Conservation (phyloP, 2,888 invertebrate species). For the Eulithis prunata region DNA sequence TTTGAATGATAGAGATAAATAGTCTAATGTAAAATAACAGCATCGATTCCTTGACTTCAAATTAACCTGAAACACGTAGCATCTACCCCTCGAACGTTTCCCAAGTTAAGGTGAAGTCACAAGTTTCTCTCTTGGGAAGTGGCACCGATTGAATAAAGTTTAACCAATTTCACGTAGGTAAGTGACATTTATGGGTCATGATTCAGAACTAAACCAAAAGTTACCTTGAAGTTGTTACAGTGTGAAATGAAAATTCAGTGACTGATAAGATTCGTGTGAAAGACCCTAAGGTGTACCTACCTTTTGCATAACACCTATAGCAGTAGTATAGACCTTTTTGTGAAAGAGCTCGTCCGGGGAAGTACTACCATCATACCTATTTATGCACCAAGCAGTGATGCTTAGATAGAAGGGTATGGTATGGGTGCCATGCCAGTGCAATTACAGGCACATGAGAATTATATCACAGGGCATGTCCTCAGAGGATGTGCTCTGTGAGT, state of each 20-base stretch:
- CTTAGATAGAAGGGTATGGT: too few relatives aligned
- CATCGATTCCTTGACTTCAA: slow-evolving; percentile 5
- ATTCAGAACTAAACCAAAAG: background rate
- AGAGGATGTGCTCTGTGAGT: too few relatives aligned
- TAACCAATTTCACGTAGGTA: slow-evolving; percentile 6
- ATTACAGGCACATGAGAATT: too few relatives aligned
- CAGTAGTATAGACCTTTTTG: too few relatives aligned
- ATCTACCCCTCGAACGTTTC: background rate
- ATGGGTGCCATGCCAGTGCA: too few relatives aligned
- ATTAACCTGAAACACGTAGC: slow-evolving; percentile 5
- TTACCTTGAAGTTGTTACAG: background rate
- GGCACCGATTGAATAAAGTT: slow-evolving; percentile 10
- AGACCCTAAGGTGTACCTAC: too few relatives aligned
- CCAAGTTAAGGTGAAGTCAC: slow-evolving; percentile 7
- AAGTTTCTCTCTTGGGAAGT: slow-evolving; percentile 13
- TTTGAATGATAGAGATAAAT: background rate
- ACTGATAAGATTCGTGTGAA: too few relatives aligned
- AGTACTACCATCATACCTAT: too few relatives aligned
- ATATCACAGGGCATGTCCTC: too few relatives aligned
- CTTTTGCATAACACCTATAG: too few relatives aligned
- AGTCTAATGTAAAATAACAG: background rate
- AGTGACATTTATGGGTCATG: slow-evolving; percentile 9
- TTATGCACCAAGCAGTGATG: too few relatives aligned
- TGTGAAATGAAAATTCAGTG: background rate
- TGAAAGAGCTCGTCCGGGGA: too few relatives aligned